These are phyloP conservation scores for Megaceryle maxima DNA, from an alignment of 2,113 vertebrate species.

Conservation along the genomic window DNA sequence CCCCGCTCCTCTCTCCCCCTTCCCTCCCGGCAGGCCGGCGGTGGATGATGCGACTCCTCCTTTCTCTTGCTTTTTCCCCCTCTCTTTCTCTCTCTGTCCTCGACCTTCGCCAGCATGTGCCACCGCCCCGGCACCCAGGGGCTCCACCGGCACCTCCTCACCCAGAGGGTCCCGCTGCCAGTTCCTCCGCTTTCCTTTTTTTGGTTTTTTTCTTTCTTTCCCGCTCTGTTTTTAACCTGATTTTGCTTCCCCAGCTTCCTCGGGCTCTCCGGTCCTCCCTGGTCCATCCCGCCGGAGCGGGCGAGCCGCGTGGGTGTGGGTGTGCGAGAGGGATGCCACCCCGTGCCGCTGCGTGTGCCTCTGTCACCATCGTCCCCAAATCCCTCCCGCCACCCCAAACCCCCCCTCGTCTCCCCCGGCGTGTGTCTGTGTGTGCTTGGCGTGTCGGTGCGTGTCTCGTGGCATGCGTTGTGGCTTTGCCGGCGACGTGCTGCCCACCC, in stretches of 20 bases:
- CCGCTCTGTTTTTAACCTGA: slow-evolving; percentile 64
- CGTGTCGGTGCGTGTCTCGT: neutral
- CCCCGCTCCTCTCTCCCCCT: neutral
- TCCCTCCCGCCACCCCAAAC: neutral
- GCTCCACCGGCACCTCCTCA: slow-evolving; percentile 21
- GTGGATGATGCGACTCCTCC: slow-evolving; percentile 15
- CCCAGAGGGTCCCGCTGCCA: slow-evolving; percentile 22
- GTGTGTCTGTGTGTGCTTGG: neutral
- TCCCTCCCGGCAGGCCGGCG: slow-evolving; percentile 42
- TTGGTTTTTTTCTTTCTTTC: no score
- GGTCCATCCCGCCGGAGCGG: neutral
- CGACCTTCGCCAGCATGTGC: slow-evolving; percentile 16
- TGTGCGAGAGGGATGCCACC: neutral
- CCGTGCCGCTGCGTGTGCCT: neutral
- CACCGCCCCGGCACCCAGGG: slow-evolving; percentile 56
- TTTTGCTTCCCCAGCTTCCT: slow-evolving; percentile 75
- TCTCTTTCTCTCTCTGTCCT: slow-evolving; percentile 9
- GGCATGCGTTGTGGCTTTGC: slow-evolving; percentile 27
- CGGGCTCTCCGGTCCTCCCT: slow-evolving; percentile 14
- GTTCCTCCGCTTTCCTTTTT: slow-evolving; percentile 20
- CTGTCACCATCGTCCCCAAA: neutral
- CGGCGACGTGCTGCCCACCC: neutral
- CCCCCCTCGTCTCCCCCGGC: neutral
- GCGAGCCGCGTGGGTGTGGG: neutral
- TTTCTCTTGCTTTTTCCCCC: slow-evolving; percentile 33